phyloP scores from a whole-genome alignment of 2,113 vertebrate genomes.

The Mystacornis crossleyi region DNA sequence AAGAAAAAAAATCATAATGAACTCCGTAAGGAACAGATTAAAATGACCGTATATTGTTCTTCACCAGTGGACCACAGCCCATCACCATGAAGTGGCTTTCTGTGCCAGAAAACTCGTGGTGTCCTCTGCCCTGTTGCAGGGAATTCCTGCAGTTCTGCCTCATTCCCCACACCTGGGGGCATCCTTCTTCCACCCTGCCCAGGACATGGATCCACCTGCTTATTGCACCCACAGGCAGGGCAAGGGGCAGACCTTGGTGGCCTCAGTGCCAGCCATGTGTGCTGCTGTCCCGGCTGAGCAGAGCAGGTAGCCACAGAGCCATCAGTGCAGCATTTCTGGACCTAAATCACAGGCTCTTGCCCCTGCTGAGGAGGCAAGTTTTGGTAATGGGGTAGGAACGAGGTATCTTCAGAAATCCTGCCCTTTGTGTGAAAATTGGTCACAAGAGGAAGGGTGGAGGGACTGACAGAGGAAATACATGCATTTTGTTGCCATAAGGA shows the following conservation, averaged over 20 bases:
- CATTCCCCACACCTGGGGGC: fast-evolving
- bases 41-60: background rate
- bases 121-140: background rate
- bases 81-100: background rate
- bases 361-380: background rate
- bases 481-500: background rate
- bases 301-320: background rate
- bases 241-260: background rate
- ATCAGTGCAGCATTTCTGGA: background rate
- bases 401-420: background rate
- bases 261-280: fast-evolving
- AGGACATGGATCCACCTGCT: fast-evolving
- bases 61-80: background rate
- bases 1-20: background rate
- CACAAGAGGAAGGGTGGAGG: background rate
- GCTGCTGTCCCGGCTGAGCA: background rate
- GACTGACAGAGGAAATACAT: background rate
- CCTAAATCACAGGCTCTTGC: fast-evolving
- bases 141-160: background rate
- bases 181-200: background rate
- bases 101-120: background rate
- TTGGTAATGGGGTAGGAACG: background rate
- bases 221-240: fast-evolving
- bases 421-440: background rate
- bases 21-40: background rate